Evolutionary conservation across 2,113 vertebrate species (phyloP), one percentile per base, ranked within the genome.

Genomic region (Bubalus kerabau): DNA sequence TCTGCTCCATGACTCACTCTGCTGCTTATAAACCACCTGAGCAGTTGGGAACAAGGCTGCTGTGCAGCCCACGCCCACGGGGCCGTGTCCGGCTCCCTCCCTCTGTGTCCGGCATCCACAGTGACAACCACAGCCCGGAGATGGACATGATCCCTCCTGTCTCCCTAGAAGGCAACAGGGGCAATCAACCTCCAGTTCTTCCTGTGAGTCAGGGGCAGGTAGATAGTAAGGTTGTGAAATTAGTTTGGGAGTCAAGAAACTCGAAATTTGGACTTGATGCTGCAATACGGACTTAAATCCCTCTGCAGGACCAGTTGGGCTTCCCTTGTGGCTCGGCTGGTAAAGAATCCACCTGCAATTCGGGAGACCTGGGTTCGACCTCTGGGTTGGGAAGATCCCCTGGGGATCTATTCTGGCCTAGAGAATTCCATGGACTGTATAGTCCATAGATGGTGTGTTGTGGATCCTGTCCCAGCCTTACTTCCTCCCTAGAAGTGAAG

Each of bases 1-100:
- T 97, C 88, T 87, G 83, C 71, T 89, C 36, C 36, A 21, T 97
- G 98, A 97, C 82, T 97, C 96, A 97, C 46, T 17, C 81, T 0
- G 7, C 21, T 90, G 95, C 59, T 82, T 48, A 57, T 36, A 94
- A 90, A 46, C 59, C 85, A 91, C 93, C 76, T 93, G 87, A 94
- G 46, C 46, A 40, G 28, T 6, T 36, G 67, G 52, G 80, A 97
- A 74, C 11, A 4, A 60, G 46, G 36, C 24, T 46, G 48, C 28
- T 0, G 5, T 10, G 54, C 17, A 3, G 32, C 56, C 94, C 80
- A 64, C 0, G 0, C 48, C 90, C 93, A 46, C 50, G 46, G 92
- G 76, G 28, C 26, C 6, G 23, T 30, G 19, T 40, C 40, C 54
- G 28, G 28, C 59, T 82, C 43, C 74, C 52, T 48, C 19, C 24